phyloP scores from a whole-genome alignment of 1,140 invertebrate species.

The Drosophila bocki region DNA sequence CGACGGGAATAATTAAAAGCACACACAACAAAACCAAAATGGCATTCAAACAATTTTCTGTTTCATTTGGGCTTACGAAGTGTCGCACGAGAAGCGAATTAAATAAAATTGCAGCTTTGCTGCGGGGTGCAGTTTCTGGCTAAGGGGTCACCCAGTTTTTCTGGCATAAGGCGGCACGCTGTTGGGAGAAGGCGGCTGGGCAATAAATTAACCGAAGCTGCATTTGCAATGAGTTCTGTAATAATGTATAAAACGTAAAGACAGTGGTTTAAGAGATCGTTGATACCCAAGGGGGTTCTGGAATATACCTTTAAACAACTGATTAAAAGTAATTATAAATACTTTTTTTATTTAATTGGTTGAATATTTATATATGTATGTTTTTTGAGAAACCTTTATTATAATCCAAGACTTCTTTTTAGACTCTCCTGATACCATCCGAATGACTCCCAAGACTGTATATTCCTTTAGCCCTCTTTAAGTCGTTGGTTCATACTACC shows the following conservation, averaged over 20 bases:
- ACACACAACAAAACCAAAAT: slow-evolving; percentile 27
- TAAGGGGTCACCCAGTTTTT: slow-evolving; percentile 30
- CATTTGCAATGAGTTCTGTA: slow-evolving; percentile 12
- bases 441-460: not conserved
- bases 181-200: slow-evolving; percentile 8
- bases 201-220: slow-evolving; percentile 23
- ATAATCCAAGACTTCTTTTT: not conserved
- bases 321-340: not conserved
- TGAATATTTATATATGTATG: not conserved
- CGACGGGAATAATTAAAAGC: slow-evolving; percentile 43
- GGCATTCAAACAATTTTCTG: slow-evolving; percentile 61
- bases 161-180: slow-evolving; percentile 16
- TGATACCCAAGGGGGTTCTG: not conserved
- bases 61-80: slow-evolving; percentile 40
- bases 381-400: not conserved
- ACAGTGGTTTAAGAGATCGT: not conserved
- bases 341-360: too few species aligned
- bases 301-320: not conserved
- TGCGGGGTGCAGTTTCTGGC: slow-evolving; percentile 2
- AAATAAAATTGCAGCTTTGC: slow-evolving; percentile 7
- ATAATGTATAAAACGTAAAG: not conserved
- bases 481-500: not conserved
- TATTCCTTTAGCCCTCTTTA: not conserved
- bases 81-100: slow-evolving; percentile 35
- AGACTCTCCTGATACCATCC: not conserved